Evolutionary conservation across 2,888 invertebrate genomes (phyloP), one percentile per base, ranked within the genome.

Genomic region (Tineola bisselliella): DNA sequence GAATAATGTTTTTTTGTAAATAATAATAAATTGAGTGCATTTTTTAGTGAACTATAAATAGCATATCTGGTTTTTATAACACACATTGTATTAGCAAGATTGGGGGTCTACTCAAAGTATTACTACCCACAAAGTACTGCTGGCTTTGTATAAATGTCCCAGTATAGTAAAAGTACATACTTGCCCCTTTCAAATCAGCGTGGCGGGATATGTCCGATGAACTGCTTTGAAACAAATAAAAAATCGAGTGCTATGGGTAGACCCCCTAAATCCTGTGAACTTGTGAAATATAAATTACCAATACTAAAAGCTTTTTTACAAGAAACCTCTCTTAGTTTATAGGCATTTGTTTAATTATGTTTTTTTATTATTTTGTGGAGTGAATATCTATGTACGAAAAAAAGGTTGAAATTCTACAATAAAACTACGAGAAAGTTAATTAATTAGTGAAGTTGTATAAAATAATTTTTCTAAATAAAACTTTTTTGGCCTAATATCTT

Each of bases 381-480:
- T 79, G 80, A 25, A 25, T 38, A 38, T 12, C n/a, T 38, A 38
- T 10, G 38, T 38, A 38, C 38, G n/a, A 38, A 38, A 38, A 52
- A 54, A 54, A 54, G 54, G n/a, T 54, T 25, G 48, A 48, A 17
- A 13, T 38, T 48, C 48, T 48, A 18, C 18, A 3, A 19, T 12
- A 54, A 54, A 12, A 33, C 58, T 58, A 56, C 30, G 19, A 56
- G 4, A 30, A 60, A 52, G 59, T 59, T 44, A 25, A n/a, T n/a
- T n/a, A 59, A 10, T 62, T 44, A 62, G 44, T 44, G 25, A 52
- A 60, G 80, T 78, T 84, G 86, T 84, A 84, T 77, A 86, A 84
- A 82, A 73, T 79, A 83, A 79, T 81, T 86, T 54, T 86, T 84
- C 80, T 84, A 84, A 84, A 83, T 84, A 86, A 86, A 25, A 83